Evolutionary conservation across 1,140 invertebrate genomes (phyloP).

Genomic region (Drosophila nigrodunni): DNA sequence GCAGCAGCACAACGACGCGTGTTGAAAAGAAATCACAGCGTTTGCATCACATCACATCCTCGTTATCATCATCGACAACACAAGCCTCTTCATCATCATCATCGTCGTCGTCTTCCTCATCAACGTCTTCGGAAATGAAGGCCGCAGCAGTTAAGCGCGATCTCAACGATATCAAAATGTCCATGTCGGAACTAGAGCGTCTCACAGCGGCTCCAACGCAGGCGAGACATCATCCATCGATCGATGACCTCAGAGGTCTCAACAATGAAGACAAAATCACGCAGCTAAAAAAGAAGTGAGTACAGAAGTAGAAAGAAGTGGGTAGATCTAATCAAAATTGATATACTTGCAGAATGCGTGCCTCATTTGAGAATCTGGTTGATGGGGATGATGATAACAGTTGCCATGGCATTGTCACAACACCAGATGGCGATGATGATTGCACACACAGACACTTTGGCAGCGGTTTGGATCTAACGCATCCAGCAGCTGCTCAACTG

Average conservation of each 20-base stretch:
- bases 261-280: slow-evolving; percentile 86
- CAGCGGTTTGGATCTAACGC: slow-evolving; percentile 64
- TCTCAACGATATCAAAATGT: slow-evolving; percentile 90
- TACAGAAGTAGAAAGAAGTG: not conserved
- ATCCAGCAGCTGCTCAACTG: slow-evolving; percentile 63
- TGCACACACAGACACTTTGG: slow-evolving; percentile 75
- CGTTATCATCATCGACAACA: slow-evolving; percentile 80
- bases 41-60: slow-evolving; percentile 84
- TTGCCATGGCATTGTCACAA: slow-evolving; percentile 88
- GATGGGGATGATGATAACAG: slow-evolving; percentile 86
- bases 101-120: slow-evolving; percentile 85
- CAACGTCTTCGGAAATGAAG: slow-evolving; percentile 88
- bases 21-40: slow-evolving; percentile 87
- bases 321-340: not conserved
- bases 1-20: slow-evolving; percentile 85
- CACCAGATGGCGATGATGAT: slow-evolving; percentile 91
- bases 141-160: slow-evolving; percentile 90
- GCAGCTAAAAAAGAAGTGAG: slow-evolving; percentile 85
- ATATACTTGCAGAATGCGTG: slow-evolving; percentile 85
- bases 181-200: slow-evolving; percentile 90
- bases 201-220: slow-evolving; percentile 49
- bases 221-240: slow-evolving; percentile 65
- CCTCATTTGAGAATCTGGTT: slow-evolving; percentile 89
- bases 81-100: slow-evolving; percentile 66
- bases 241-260: slow-evolving; percentile 84